These are phyloP conservation scores for Rutpela maculata DNA, from an alignment of 2,888 invertebrate genomes.

Conservation along the genomic window DNA sequence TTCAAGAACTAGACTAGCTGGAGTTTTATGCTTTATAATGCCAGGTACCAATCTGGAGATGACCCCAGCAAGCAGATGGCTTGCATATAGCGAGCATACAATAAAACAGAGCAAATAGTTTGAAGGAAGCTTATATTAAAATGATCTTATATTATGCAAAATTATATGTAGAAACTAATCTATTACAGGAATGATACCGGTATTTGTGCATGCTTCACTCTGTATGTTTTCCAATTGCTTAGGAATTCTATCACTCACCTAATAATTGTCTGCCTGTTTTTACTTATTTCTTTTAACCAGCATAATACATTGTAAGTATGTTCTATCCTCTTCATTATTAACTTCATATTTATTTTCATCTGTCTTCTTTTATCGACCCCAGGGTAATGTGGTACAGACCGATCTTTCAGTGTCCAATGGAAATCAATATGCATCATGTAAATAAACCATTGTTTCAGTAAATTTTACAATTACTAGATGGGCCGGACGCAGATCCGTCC, in stretches of 20 bases:
- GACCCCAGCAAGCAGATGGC: constrained; percentile 54
- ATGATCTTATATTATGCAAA: constrained; percentile 32
- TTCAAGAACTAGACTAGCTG: constrained; percentile 61
- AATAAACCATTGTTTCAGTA: too few relatives aligned
- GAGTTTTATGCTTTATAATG: constrained; percentile 56
- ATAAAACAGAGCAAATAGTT: constrained; percentile 35
- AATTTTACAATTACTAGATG: too few relatives aligned
- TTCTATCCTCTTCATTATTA: neutral
- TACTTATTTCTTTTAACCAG: constrained; percentile 1
- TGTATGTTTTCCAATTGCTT: constrained; percentile 21
- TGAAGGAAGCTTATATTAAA: constrained; percentile 25
- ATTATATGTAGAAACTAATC: constrained; percentile 27
- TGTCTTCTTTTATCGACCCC: neutral
- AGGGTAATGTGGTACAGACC: too few relatives aligned
- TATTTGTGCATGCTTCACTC: constrained; percentile 25
- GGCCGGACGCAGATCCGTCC: too few relatives aligned
- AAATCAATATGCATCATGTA: too few relatives aligned
- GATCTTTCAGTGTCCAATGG: too few relatives aligned
- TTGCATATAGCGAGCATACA: constrained; percentile 18
- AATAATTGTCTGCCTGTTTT: constrained; percentile 33
- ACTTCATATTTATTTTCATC: neutral
- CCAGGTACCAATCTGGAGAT: constrained; percentile 51
- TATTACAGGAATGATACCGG: constrained; percentile 38
- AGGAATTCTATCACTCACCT: constrained; percentile 19
- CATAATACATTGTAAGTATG: neutral